phyloP scores from a whole-genome alignment of 2,113 vertebrate genomes.

The Phylloscopus whistleri region DNA sequence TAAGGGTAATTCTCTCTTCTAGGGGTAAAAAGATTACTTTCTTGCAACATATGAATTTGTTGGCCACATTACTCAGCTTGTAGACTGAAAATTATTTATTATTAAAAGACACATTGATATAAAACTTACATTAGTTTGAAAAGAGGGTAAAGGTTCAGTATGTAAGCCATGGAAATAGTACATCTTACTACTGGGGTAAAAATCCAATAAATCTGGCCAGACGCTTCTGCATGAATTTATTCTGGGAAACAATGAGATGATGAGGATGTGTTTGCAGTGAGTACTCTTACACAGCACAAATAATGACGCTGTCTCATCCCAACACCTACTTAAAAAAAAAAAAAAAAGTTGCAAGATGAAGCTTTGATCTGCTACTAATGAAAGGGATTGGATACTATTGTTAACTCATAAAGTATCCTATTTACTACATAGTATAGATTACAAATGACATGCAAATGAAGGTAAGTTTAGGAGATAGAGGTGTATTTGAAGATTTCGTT shows the following conservation, averaged over 20 bases:
- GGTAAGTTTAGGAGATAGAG: neutral
- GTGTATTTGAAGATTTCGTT: neutral
- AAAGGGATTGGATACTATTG: neutral
- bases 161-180: neutral
- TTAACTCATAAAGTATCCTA: neutral
- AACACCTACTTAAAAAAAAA: neutral
- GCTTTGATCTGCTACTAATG: neutral
- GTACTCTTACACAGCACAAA: neutral
- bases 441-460: neutral
- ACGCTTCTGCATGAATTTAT: neutral
- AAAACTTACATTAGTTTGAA: neutral
- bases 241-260: neutral
- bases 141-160: neutral
- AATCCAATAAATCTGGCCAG: neutral
- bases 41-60: neutral
- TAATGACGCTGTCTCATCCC: neutral
- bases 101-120: neutral
- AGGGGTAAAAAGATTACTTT: neutral
- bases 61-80: neutral
- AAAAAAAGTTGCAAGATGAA: neutral
- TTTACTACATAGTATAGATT: neutral
- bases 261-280: neutral
- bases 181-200: neutral
- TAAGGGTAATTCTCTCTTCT: neutral
- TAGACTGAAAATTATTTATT: neutral